Evolutionary conservation across 2,113 vertebrate species (phyloP).

Genomic region (Porphyrio hochstetteri): DNA sequence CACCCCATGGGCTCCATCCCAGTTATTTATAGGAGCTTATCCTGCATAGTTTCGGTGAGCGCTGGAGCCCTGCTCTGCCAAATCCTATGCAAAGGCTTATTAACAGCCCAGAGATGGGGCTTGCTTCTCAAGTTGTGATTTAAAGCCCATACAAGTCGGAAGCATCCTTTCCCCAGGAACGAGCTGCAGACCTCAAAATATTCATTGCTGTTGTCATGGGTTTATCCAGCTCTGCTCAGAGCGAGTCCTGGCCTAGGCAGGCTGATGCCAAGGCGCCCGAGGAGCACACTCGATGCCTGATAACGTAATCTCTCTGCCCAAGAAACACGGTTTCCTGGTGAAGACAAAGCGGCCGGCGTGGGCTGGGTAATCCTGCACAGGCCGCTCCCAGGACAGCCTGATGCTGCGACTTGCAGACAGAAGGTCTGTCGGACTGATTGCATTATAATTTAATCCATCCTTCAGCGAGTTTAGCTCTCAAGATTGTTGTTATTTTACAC

Average conservation of each 20-base stretch:
- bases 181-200: neutral
- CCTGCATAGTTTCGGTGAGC: neutral
- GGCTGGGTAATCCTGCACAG: neutral
- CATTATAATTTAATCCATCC: conserved; percentile 60
- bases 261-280: neutral
- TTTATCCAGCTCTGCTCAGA: neutral
- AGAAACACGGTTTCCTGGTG: neutral
- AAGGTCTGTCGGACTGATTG: neutral
- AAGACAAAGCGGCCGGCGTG: rapidly evolving
- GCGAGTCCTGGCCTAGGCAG: neutral
- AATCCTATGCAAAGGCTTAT: neutral
- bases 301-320: neutral
- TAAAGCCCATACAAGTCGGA: rapidly evolving
- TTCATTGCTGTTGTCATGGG: neutral
- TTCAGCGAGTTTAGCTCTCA: conserved; percentile 37
- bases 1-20: neutral
- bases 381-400: neutral
- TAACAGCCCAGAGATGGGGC: neutral
- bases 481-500: conserved; percentile 61
- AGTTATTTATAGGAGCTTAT: conserved; percentile 15
- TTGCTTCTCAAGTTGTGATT: neutral
- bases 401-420: neutral
- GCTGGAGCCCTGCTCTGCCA: conserved; percentile 5
- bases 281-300: neutral
- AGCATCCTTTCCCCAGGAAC: neutral